Conservation (phyloP, 2,888 invertebrate species). For the Thecocarcelia acutangulata region DNA sequence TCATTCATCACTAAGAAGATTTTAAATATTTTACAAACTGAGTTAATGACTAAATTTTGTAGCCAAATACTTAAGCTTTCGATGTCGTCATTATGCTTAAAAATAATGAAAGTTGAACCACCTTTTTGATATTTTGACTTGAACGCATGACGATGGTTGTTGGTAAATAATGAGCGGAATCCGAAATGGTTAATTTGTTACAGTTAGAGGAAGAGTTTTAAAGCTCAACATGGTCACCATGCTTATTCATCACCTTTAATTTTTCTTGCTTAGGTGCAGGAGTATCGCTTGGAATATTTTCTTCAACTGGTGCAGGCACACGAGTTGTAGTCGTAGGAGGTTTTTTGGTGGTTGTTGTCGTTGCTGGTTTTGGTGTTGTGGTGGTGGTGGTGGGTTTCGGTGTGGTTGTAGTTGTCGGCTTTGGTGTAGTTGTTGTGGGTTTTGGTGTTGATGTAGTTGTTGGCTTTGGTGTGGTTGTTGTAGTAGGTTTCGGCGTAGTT, state of each 20-base stretch:
- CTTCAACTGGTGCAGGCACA: slow-evolving; percentile 82
- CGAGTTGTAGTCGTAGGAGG: slow-evolving; percentile 72
- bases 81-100: slow-evolving; percentile 48
- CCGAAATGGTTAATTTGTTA: background rate
- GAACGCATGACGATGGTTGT: slow-evolving; percentile 2
- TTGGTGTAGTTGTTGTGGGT: slow-evolving; percentile 66
- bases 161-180: slow-evolving; percentile 10
- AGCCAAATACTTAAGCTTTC: slow-evolving; percentile 38
- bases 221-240: slow-evolving; percentile 81
- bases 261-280: slow-evolving; percentile 83
- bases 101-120: slow-evolving; percentile 8
- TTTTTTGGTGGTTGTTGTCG: slow-evolving; percentile 68
- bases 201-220: slow-evolving; percentile 70
- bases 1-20: too few relatives aligned
- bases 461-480: slow-evolving; percentile 71
- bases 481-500: slow-evolving; percentile 71
- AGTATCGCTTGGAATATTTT: slow-evolving; percentile 83
- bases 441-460: slow-evolving; percentile 68
- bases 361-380: slow-evolving; percentile 27
- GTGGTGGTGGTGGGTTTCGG: slow-evolving; percentile 70
- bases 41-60: too few relatives aligned
- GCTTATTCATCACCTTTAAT: slow-evolving; percentile 84
- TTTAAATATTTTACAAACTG: too few relatives aligned
- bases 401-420: slow-evolving; percentile 70
- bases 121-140: slow-evolving; percentile 6